Evolutionary conservation across 2,888 invertebrate species (phyloP), one percentile per base, ranked within the genome.

Genomic region (Pteria penguin): DNA sequence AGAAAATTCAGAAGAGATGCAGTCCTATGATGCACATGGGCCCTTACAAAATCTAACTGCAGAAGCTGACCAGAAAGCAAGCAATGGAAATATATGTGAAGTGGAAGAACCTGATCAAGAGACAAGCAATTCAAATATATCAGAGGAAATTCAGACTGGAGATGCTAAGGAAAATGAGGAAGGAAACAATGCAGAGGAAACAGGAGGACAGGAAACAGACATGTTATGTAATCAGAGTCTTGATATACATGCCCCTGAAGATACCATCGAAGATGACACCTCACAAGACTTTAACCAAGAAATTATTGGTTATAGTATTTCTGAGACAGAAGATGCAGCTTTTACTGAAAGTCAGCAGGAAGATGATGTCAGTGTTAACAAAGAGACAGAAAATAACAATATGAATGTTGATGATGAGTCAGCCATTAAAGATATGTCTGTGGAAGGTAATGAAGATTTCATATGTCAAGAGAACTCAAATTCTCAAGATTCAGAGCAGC

Each of bases 291-390:
- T 45, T 18, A 45, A 18, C 18, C 8, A 14, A 18, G 11, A 45
- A 45, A 45, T 45, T 60, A 36, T 24, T 22, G 62, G 65, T 5
- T 22, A 62, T 18, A 54, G n/a, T 26, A 67, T n/a, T 24, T 26
- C 54, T 52, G 61, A 55, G 52, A 61, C 26, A 36, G 61, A 29
- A 2, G 55, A 45, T 4, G 55, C 58, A 57, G 61, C 32, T 54
- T 18, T 32, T 29, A n/a, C 29, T 61, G 67, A 62, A n/a, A 52
- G 61, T 63, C 27, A 22, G n/a, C 22, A n/a, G n/a, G 62, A 24
- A 27, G 71, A 36, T 18, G 70, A 58, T 57, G 68, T 57, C 57
- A 27, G 24, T 54, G 45, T 36, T n/a, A n/a, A n/a, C n/a, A n/a
- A n/a, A n/a, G n/a, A n/a, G n/a, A n/a, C n/a, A n/a, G n/a, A n/a